These are phyloP conservation scores for Dolichallabes microphthalmus DNA, from an alignment of 2,113 vertebrate species.

Conservation along the genomic window DNA sequence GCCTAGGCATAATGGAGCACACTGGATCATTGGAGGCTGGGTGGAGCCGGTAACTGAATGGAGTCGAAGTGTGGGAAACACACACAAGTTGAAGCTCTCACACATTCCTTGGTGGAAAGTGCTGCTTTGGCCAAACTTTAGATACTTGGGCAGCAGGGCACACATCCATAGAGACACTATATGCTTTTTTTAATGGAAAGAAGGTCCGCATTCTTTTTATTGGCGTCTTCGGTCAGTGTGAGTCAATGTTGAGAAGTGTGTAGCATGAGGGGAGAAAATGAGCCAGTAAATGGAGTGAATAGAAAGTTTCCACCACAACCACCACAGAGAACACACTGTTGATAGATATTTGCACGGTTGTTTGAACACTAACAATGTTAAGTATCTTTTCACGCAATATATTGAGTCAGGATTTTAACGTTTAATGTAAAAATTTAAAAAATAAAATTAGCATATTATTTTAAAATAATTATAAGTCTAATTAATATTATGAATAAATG, in stretches of 20 bases:
- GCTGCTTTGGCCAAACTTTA: constrained; percentile 52
- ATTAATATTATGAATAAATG: background rate
- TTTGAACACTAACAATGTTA: background rate
- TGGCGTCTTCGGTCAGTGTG: constrained; percentile 44
- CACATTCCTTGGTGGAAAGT: constrained; percentile 61
- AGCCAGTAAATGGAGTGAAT: constrained; percentile 17
- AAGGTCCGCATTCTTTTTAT: constrained; percentile 54
- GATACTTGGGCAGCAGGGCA: constrained; percentile 56
- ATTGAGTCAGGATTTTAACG: background rate
- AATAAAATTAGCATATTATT: background rate
- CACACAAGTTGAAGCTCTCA: constrained; percentile 62
- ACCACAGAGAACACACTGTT: constrained; percentile 46
- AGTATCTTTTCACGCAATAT: background rate
- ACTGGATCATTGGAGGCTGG: constrained; percentile 57
- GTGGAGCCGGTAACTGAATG: constrained; percentile 58
- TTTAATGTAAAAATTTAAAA: background rate
- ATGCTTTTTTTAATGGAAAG: constrained; percentile 51
- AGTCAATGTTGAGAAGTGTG: constrained; percentile 54
- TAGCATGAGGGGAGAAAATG: constrained; percentile 30
- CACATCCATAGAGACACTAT: constrained; percentile 52
- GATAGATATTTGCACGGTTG: constrained; percentile 9
- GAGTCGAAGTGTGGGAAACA: constrained; percentile 66
- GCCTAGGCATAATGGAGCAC: constrained; percentile 71
- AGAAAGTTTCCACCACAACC: constrained; percentile 54
- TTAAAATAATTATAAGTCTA: background rate